Evolutionary conservation across 1,140 invertebrate species (phyloP).

Genomic region (Brachionus rubens): DNA sequence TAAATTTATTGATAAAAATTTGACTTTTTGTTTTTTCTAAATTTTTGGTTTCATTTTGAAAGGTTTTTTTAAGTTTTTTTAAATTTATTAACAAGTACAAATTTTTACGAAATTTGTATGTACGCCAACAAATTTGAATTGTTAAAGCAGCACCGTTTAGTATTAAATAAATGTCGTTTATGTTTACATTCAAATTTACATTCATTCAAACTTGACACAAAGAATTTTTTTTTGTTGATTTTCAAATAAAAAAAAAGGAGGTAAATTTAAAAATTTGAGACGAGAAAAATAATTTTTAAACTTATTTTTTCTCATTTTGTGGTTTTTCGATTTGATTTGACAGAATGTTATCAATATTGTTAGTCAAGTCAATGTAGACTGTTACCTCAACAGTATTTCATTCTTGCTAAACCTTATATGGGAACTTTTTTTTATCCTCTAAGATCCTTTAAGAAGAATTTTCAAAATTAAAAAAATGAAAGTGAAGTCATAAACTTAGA

Average conservation of each 20-base stretch:
- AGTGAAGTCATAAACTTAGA: too few relatives aligned
- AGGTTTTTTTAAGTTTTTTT: not conserved
- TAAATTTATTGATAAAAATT: not conserved
- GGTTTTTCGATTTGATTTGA: too few relatives aligned
- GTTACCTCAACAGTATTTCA: too few relatives aligned
- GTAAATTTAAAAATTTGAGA: slow-evolving; percentile 14
- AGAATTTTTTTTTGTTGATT: too few relatives aligned
- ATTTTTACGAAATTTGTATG: slow-evolving; percentile 5
- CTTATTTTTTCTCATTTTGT: not conserved
- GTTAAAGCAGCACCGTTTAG: slow-evolving; percentile 13
- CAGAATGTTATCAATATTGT: too few relatives aligned
- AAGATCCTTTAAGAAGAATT: too few relatives aligned
- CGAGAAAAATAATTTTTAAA: not conserved
- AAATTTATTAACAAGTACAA: not conserved
- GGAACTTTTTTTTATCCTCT: too few relatives aligned
- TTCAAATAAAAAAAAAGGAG: slow-evolving; percentile 41
- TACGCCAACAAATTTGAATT: slow-evolving; percentile 4
- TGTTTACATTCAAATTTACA: slow-evolving; percentile 35
- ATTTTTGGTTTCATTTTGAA: not conserved
- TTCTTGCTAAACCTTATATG: too few relatives aligned
- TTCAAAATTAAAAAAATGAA: too few relatives aligned
- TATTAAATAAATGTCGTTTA: not conserved
- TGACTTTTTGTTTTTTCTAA: not conserved
- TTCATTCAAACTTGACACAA: too few relatives aligned
- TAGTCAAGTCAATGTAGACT: too few relatives aligned